Evolutionary conservation across 1,140 invertebrate genomes (phyloP).

Genomic region (Acromyrmex echinatior): DNA sequence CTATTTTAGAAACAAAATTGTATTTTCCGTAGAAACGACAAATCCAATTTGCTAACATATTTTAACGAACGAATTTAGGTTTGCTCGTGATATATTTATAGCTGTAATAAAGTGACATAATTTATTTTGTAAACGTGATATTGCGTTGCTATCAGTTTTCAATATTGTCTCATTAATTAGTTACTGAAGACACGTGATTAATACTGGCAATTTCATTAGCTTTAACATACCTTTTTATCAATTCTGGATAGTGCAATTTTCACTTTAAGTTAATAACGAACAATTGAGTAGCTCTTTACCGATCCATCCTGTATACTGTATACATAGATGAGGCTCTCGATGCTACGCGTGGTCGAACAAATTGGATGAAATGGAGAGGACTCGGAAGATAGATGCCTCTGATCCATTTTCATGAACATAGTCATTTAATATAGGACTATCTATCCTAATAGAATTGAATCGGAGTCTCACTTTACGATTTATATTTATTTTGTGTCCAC

Average conservation of each 20-base stretch:
- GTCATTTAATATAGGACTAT: slow-evolving; percentile 12
- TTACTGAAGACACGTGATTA: background rate
- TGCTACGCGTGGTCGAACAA: slow-evolving; percentile 36
- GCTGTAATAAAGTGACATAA: background rate
- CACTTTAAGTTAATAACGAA: slow-evolving; percentile 27
- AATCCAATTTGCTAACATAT: background rate
- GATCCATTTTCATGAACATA: slow-evolving; percentile 31
- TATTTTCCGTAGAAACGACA: background rate
- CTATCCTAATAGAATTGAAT: background rate
- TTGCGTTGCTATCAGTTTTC: background rate
- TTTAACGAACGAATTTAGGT: background rate
- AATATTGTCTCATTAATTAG: slow-evolving; percentile 13
- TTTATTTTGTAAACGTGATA: slow-evolving; percentile 16
- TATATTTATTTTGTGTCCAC: background rate
- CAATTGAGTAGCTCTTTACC: slow-evolving; percentile 28
- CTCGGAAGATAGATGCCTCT: slow-evolving; percentile 23
- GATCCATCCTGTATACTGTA: background rate
- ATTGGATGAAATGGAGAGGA: slow-evolving; percentile 57
- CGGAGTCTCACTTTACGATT: background rate
- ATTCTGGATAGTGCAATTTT: background rate
- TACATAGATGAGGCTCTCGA: slow-evolving; percentile 8
- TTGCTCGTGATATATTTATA: background rate
- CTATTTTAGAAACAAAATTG: slow-evolving; percentile 6
- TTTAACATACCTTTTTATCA: background rate
- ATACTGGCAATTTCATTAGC: background rate